These are phyloP conservation scores for Xerus inauris DNA, from an alignment of 2,113 vertebrate genomes.

Conservation along the genomic window DNA sequence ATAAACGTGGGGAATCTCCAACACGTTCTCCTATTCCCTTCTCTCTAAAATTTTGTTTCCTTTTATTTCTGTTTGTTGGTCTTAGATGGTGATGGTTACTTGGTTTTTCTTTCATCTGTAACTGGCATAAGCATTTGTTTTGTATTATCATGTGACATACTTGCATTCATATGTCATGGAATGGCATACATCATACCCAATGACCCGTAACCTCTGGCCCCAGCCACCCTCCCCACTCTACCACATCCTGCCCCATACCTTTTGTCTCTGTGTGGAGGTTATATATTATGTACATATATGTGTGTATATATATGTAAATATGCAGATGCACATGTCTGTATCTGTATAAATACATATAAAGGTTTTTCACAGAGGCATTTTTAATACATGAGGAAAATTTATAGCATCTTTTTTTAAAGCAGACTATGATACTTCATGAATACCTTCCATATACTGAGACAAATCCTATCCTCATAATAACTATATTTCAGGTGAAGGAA, in stretches of 20 bases:
- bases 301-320: background rate
- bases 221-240: too few relatives aligned
- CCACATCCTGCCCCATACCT: fast-evolving
- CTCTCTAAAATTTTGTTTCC: background rate
- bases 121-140: background rate
- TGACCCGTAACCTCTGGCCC: too few relatives aligned
- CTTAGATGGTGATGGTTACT: background rate
- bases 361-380: background rate
- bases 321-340: background rate
- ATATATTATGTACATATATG: background rate
- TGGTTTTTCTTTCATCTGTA: background rate
- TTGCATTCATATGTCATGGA: background rate
- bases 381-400: background rate
- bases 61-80: background rate
- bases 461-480: background rate
- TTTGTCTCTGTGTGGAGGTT: background rate
- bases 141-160: background rate
- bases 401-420: background rate
- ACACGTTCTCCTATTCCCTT: conserved; percentile 16
- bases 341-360: background rate
- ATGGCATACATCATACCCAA: background rate
- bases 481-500: background rate
- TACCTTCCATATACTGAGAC: background rate
- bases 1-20: conserved; percentile 28
- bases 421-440: background rate